Conservation (phyloP, 92 coral and sea anemone species). For the Umimayanthus kanabou region DNA sequence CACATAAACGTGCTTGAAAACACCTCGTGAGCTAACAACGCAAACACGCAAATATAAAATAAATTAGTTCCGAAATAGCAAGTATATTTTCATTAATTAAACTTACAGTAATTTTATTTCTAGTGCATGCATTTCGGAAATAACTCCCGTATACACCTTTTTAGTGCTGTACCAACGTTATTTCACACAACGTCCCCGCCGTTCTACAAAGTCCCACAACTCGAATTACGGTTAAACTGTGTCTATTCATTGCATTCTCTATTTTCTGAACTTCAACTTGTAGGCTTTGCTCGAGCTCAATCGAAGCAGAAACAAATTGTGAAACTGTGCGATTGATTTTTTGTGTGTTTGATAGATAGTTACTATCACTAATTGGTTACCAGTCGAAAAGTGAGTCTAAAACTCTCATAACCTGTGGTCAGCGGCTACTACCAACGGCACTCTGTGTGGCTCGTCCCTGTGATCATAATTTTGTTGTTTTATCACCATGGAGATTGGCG, state of each 20-base stretch:
- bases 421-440: neutral
- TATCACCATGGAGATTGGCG: slow-evolving; percentile 80
- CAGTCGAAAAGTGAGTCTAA: no score
- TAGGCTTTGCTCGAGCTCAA: neutral
- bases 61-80: neutral
- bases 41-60: neutral
- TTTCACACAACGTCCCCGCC: neutral
- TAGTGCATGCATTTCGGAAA: neutral
- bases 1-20: neutral
- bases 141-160: neutral
- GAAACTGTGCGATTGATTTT: neutral
- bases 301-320: neutral
- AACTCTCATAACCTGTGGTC: neutral
- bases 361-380: neutral
- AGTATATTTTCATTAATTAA: neutral
- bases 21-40: neutral
- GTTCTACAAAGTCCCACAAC: neutral
- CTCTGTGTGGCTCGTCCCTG: neutral
- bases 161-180: neutral
- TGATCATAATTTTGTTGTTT: slow-evolving; percentile 70
- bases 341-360: neutral
- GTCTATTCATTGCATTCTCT: neutral
- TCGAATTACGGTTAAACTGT: neutral
- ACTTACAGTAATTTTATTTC: neutral
- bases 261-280: neutral